phyloP scores from a whole-genome alignment of 2,113 vertebrate species.

The Hippocampus mohnikei region DNA sequence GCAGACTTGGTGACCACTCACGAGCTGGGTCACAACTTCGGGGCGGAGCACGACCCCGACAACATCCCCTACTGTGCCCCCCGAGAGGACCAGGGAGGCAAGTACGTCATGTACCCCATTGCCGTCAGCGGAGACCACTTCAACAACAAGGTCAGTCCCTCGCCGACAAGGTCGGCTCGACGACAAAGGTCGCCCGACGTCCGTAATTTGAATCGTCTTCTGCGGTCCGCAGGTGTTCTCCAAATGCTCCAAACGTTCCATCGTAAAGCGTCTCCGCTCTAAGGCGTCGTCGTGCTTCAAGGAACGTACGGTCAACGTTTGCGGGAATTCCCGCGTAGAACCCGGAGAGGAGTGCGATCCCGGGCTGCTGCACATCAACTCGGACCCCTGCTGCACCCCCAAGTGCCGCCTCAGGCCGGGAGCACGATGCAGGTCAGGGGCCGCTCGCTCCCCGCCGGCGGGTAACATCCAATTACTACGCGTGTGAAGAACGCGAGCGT shows the following conservation, averaged over 20 bases:
- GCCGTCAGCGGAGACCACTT: slow-evolving; percentile 93
- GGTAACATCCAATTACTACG: not conserved
- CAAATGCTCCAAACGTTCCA: slow-evolving; percentile 89
- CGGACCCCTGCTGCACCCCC: slow-evolving; percentile 82
- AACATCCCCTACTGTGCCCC: slow-evolving; percentile 83
- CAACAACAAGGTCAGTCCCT: slow-evolving; percentile 89
- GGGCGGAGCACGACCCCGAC: slow-evolving; percentile 92
- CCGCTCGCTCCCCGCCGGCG: no score
- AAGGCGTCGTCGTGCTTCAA: slow-evolving; percentile 88
- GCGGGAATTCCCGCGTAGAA: slow-evolving; percentile 94
- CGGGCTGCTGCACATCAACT: slow-evolving; percentile 81
- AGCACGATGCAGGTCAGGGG: slow-evolving; percentile 83
- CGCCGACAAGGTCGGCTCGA: no score
- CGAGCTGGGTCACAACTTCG: slow-evolving; percentile 94
- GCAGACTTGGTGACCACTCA: slow-evolving; percentile 95
- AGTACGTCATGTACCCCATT: slow-evolving; percentile 96
- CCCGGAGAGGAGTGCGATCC: slow-evolving; percentile 91
- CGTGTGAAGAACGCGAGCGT: not conserved
- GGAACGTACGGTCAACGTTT: slow-evolving; percentile 87
- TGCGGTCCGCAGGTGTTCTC: slow-evolving; percentile 82
- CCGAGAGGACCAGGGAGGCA: slow-evolving; percentile 89
- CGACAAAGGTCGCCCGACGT: no score
- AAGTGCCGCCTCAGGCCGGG: slow-evolving; percentile 74
- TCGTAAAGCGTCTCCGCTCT: slow-evolving; percentile 81
- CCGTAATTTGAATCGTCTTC: no score